phyloP scores from a whole-genome alignment of 2,113 vertebrate genomes.

The Xenopus tropicalis region DNA sequence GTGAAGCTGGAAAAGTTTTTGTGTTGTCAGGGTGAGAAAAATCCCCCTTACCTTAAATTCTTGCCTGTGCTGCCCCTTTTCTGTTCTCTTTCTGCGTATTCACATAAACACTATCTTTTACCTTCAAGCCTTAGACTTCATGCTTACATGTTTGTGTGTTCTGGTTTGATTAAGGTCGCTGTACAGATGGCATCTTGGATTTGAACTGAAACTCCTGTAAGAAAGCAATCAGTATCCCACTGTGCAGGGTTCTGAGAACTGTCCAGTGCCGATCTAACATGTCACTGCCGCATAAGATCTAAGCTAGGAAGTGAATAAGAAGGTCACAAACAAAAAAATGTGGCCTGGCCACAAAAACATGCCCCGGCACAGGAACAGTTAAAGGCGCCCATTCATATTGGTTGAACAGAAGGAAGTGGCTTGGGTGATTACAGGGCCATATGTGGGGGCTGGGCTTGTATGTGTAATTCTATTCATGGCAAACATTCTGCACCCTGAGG shows the following conservation, averaged over 20 bases:
- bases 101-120: background rate
- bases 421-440: constrained; percentile 27
- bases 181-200: background rate
- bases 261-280: background rate
- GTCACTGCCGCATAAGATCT: background rate
- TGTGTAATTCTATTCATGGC: constrained; percentile 38
- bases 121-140: background rate
- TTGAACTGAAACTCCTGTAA: background rate
- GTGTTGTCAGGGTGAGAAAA: background rate
- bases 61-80: background rate
- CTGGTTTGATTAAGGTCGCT: background rate
- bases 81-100: background rate
- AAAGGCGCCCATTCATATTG: constrained; percentile 17
- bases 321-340: background rate
- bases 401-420: constrained; percentile 25
- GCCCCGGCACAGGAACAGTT: constrained; percentile 27
- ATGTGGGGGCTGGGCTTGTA: constrained; percentile 36
- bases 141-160: background rate
- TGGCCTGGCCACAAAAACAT: background rate
- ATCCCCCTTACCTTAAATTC: background rate
- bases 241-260: background rate
- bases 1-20: no score
- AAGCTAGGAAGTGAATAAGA: background rate
- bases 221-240: background rate
- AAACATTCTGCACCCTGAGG: constrained; percentile 25